phyloP scores from a whole-genome alignment of 2,113 vertebrate species.

The Triplophysa siluroides region DNA sequence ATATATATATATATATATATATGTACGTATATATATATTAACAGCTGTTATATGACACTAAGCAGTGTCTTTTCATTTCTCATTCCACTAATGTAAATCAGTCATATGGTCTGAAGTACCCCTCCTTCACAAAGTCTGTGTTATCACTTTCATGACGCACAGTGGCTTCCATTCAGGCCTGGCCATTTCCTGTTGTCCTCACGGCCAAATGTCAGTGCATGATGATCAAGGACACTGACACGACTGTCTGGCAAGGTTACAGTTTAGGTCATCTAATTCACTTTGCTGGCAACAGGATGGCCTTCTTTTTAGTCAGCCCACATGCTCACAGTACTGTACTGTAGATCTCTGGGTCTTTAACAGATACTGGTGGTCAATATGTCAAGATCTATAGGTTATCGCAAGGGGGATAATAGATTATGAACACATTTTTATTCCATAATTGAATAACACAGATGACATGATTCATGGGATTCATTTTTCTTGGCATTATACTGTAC shows the following conservation, averaged over 20 bases:
- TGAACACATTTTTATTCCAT: not conserved
- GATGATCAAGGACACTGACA: constrained; percentile 45
- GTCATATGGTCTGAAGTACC: constrained; percentile 22
- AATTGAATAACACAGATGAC: too few relatives aligned
- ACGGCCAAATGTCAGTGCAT: constrained; percentile 37
- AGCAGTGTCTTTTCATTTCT: not conserved
- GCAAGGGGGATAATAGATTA: not conserved
- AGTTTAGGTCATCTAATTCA: constrained; percentile 25
- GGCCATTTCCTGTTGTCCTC: constrained; percentile 47
- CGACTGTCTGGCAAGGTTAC: constrained; percentile 30
- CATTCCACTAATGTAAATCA: constrained; percentile 26
- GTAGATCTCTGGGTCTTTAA: not conserved
- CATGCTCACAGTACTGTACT: not conserved
- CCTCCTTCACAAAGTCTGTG: constrained; percentile 26
- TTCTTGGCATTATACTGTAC: too few relatives aligned
- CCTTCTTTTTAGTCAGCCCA: constrained; percentile 8
- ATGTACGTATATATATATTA: not conserved
- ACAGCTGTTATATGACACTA: not conserved
- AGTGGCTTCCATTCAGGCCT: constrained; percentile 31
- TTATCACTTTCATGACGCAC: constrained; percentile 45
- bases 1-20: too few relatives aligned
- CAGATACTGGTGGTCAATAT: not conserved
- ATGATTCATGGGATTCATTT: too few relatives aligned
- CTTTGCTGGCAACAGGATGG: constrained; percentile 11
- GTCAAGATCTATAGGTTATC: not conserved